Base-by-base conservation (phyloP, 2,797 vertebrate genomes). In the Aldrovandia affinis region DNA sequence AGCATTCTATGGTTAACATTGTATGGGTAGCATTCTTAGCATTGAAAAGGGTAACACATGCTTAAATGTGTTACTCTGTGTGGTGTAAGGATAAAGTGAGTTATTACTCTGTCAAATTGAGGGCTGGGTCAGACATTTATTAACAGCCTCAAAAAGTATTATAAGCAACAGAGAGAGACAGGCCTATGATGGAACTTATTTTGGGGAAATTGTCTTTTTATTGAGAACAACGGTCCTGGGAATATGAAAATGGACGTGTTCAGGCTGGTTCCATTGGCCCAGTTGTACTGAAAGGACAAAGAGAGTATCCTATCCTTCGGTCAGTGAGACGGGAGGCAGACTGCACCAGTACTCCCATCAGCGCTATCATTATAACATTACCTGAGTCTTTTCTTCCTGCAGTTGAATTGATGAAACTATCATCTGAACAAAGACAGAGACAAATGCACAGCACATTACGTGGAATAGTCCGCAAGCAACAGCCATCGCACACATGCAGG, bases 321-420 rank as follows among this genome's bases (percentile, higher is more conserved):
- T 12, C n/a, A 50, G 77, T 36, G 33, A 70, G 47, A 30, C 57
- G 10, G 42, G 33, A 33, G 70, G 10, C 63, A 20, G 39, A 28
- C 47, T 22, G 8, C 6, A 12, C 50, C 33, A 2, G 39, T n/a
- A n/a, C 39, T 42, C 73, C 68, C 39, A 1, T 39, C 55, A 80
- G 57, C 3, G 80, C 89, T 86, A 86, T 83, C 83, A 77, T 86
- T 90, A 65, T 36, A 68, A 88, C 91, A 96, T 98, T 98, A 99
- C 98, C 98, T 99, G 98, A 99, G 92, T 98, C 97, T 93, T 99
- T 99, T 93, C 98, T 98, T 91, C 95, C 97, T 91, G 92, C 94
- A 90, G 94, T 88, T 92, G 95, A 93, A 92, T 96, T 91, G 93
- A 95, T 94, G 94, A 95, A 93, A 93, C 95, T 96, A 96, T 97